Evolutionary conservation across 2,113 vertebrate species (phyloP), one percentile per base, ranked within the genome.

Genomic region (Sylvia atricapilla): DNA sequence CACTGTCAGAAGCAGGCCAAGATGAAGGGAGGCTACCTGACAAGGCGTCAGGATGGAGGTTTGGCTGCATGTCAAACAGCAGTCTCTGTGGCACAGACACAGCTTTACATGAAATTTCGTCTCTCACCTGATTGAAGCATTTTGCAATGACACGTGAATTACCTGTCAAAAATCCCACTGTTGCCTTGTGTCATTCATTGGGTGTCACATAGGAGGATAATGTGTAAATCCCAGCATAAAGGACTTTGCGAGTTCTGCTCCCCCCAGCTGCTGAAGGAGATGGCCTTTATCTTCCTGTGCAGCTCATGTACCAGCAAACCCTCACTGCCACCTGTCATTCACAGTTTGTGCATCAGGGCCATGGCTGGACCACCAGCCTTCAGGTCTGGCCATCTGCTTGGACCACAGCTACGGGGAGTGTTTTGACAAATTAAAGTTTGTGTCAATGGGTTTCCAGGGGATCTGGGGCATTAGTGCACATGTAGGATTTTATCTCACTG

Each of bases 101-200:
- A 7, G 35, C 33, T 75, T 81, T 70, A 64, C 20, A 6, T 24
- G 68, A 80, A 80, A 80, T 70, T 90, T 64, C 43, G 30, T 84
- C 47, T 88, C 59, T 78, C 68, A 90, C 47, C 76, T 78, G 68
- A 68, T 25, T 60, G 85, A 93, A 93, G 52, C 64, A 30, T 90
- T 96, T 90, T 90, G 56, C 76, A 84, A 44, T 88, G 64, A 84
- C 55, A 94, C 0, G 0, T 81, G 72, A 72, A 92, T 89, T 90
- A 81, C 37, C n/a, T 62, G 66, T 90, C 72, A 89, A 37, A 94
- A 90, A 12, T 14, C 5, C 25, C 1, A 3, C 79, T 47, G 33
- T 92, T 86, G 59, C 56, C 49, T 28, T 74, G 60, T 89, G 60
- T 87, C n/a, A 10, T 90, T 90, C 72, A 63, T 90, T 93, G 94